Conservation (phyloP, 2,113 vertebrate genomes). For the Labeo rohita region DNA sequence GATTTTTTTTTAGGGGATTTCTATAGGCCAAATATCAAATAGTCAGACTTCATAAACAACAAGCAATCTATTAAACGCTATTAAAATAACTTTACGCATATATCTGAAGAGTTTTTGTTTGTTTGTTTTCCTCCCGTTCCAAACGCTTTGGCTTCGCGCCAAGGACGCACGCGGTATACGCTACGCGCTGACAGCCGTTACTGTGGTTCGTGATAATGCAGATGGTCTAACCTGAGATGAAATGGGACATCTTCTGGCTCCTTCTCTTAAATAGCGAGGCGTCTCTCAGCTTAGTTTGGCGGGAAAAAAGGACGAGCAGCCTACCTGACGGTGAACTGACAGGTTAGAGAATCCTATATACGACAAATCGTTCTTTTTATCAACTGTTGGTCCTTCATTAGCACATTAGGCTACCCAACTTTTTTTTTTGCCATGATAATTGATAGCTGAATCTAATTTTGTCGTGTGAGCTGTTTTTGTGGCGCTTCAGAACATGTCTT, state of each 20-base stretch:
- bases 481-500: no score
- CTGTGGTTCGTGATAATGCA: constrained; percentile 68
- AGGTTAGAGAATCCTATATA: background rate
- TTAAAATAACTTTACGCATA: background rate
- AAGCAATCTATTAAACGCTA: background rate
- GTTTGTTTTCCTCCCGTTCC: background rate
- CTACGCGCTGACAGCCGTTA: constrained; percentile 73
- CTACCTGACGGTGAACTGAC: background rate
- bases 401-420: background rate
- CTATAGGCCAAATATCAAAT: background rate
- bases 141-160: constrained; percentile 56
- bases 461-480: no score
- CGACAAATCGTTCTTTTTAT: background rate
- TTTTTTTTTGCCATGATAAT: background rate
- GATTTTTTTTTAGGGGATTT: background rate
- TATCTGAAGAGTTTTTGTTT: background rate
- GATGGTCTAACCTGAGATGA: constrained; percentile 70
- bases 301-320: background rate
- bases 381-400: background rate
- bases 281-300: background rate
- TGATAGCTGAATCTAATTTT: background rate
- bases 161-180: constrained; percentile 63
- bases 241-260: constrained; percentile 63
- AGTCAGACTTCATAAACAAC: no score
- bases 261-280: background rate